Conservation (phyloP, 2,888 invertebrate species). For the Catocala sponsa region DNA sequence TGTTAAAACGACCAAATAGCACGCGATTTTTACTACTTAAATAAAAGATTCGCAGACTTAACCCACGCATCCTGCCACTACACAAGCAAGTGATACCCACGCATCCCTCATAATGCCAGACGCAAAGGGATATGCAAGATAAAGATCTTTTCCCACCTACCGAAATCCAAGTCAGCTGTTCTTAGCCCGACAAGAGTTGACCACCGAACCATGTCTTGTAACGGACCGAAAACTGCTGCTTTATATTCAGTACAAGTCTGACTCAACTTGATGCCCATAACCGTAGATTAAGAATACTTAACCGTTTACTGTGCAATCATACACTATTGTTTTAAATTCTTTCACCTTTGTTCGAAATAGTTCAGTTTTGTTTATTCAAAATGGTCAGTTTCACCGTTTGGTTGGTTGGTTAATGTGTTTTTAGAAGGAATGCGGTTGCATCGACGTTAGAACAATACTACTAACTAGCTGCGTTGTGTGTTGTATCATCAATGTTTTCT, state of each 20-base stretch:
- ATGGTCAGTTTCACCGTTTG: slow-evolving; percentile 6
- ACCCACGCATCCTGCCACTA: not conserved
- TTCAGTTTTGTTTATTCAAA: slow-evolving; percentile 21
- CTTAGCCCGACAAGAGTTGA: slow-evolving; percentile 17
- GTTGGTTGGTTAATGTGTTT: not conserved
- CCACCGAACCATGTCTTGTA: slow-evolving; percentile 46
- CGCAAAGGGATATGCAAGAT: slow-evolving; percentile 12
- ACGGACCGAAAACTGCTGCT: slow-evolving; percentile 47
- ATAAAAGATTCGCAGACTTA: not conserved
- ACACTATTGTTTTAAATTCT: slow-evolving; percentile 42
- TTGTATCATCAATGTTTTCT: not conserved
- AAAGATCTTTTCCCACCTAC: slow-evolving; percentile 22
- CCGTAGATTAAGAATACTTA: slow-evolving; percentile 54
- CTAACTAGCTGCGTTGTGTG: too few species aligned
- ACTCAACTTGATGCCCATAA: slow-evolving; percentile 46
- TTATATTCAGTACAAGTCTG: slow-evolving; percentile 49
- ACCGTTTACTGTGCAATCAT: slow-evolving; percentile 45
- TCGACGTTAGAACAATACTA: not conserved
- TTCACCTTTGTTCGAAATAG: slow-evolving; percentile 33
- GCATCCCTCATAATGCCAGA: not conserved
- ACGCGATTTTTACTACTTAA: too few species aligned
- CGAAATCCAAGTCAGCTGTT: slow-evolving; percentile 31
- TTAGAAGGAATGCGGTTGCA: not conserved
- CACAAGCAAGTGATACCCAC: not conserved
- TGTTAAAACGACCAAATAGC: too few species aligned